These are phyloP conservation scores for Callopanchax toddi DNA, from an alignment of 2,113 vertebrate genomes.

Conservation along the genomic window DNA sequence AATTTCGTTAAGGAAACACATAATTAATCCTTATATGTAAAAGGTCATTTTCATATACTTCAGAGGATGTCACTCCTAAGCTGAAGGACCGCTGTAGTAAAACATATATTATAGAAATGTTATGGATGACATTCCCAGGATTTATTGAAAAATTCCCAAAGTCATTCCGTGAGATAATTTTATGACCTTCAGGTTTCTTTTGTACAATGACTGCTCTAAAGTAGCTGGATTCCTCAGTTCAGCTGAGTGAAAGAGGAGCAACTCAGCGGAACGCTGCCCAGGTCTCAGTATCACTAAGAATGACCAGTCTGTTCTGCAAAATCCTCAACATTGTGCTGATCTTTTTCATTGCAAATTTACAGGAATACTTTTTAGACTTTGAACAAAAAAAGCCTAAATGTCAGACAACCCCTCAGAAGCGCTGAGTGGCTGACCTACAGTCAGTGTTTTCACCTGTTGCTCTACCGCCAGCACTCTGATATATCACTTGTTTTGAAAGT, in stretches of 20 bases:
- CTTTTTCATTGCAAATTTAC: neutral
- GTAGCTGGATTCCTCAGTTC: slow-evolving; percentile 31
- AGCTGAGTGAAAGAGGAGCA: slow-evolving; percentile 58
- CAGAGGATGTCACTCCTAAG: no score
- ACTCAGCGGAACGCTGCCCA: slow-evolving; percentile 58
- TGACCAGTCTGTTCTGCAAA: slow-evolving; percentile 36
- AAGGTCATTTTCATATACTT: no score
- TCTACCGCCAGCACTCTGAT: slow-evolving; percentile 37
- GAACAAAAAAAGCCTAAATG: neutral
- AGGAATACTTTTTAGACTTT: neutral
- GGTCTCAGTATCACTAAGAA: slow-evolving; percentile 60
- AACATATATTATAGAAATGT: no score
- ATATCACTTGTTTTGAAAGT: slow-evolving; percentile 53
- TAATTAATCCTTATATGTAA: neutral
- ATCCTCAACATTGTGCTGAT: slow-evolving; percentile 5
- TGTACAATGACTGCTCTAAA: slow-evolving; percentile 35
- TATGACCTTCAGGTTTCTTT: neutral
- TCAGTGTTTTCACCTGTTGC: slow-evolving; percentile 25
- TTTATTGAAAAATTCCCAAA: neutral
- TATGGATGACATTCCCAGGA: no score
- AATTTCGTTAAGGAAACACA: no score
- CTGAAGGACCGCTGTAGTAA: no score
- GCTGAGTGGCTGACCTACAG: neutral
- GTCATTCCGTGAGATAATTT: neutral
- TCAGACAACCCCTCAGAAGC: neutral